Evolutionary conservation across 2,888 invertebrate species (phyloP).

Genomic region (Cotesia congregata): DNA sequence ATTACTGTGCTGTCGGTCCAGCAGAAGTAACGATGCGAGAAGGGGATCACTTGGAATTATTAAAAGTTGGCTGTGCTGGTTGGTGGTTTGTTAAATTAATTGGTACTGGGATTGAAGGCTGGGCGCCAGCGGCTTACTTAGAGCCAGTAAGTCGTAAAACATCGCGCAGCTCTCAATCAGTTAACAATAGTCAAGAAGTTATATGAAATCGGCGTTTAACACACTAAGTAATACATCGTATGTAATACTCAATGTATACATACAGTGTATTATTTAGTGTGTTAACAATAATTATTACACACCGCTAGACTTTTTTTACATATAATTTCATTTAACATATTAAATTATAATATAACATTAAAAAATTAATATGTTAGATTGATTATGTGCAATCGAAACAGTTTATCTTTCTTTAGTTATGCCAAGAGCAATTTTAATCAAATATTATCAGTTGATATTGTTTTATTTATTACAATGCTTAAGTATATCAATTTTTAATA

Average conservation of each 20-base stretch:
- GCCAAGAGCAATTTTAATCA: not conserved
- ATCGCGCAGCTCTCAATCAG: constrained; percentile 78
- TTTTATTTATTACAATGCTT: constrained; percentile 14
- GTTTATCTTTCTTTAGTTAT: not conserved
- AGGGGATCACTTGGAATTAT: constrained; percentile 90
- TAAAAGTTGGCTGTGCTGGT: constrained; percentile 94
- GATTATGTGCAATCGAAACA: not conserved
- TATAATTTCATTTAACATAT: constrained; percentile 12
- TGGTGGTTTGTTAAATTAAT: constrained; percentile 96
- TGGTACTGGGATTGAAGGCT: constrained; percentile 85
- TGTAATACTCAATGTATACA: constrained; percentile 57
- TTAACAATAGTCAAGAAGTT: constrained; percentile 67
- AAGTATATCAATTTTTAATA: constrained; percentile 7
- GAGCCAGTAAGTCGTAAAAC: constrained; percentile 83
- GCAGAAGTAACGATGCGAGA: constrained; percentile 92
- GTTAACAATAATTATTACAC: constrained; percentile 26
- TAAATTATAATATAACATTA: constrained; percentile 22
- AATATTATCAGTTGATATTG: constrained; percentile 21
- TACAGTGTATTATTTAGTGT: constrained; percentile 25
- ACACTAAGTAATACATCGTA: constrained; percentile 59
- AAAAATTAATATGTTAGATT: not conserved
- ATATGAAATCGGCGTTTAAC: constrained; percentile 70
- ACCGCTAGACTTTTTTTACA: constrained; percentile 22
- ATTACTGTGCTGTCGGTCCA: constrained; percentile 92
- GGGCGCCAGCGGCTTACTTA: constrained; percentile 95